Evolutionary conservation across 1,140 invertebrate species (phyloP), one percentile per base, ranked within the genome.

Genomic region (Aphidius ervi): DNA sequence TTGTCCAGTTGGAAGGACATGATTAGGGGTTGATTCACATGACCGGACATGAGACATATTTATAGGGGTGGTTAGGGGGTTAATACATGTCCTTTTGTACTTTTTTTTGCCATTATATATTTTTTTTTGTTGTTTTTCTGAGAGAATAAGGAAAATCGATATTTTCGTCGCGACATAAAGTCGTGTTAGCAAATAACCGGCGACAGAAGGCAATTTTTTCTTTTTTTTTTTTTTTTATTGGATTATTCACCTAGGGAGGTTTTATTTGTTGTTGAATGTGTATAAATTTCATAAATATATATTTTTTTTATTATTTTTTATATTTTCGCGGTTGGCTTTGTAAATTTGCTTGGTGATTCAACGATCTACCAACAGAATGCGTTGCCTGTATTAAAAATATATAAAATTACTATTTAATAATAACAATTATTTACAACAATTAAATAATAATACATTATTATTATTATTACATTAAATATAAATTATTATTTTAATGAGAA

Each of bases 121-220:
- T 31, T 31, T 3, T 31, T 31, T 31, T 31, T 31, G 23, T 37
- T 9, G 40, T 58, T 58, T 58, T 23, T 37, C 56, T 6, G 10
- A 41, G 45, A 10, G 10, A n/a, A 37, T 6, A 39, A 7, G 42
- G 43, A 16, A 59, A 60, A 60, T 60, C 58, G 45, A 60, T 60
- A 53, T 9, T 50, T 7, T 41, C 45, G 58, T 43, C 58, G 48
- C 49, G 58, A 58, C 58, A 45, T 10, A 8, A 47, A n/a, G 50
- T 45, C 58, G 50, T 59, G 49, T 59, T 59, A 40, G 20, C 49
- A 55, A 55, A 55, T 53, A 54, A 46, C 42, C 55, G 58, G 50
- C 58, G 58, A 54, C 50, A 45, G 50, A 37, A 31, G 23, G 23
- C 23, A 31, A 31, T 31, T 31, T 31, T 31, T 31, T 31, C 16